These are phyloP conservation scores for Micrasema longulum DNA, from an alignment of 1,140 invertebrate genomes.

Conservation along the genomic window DNA sequence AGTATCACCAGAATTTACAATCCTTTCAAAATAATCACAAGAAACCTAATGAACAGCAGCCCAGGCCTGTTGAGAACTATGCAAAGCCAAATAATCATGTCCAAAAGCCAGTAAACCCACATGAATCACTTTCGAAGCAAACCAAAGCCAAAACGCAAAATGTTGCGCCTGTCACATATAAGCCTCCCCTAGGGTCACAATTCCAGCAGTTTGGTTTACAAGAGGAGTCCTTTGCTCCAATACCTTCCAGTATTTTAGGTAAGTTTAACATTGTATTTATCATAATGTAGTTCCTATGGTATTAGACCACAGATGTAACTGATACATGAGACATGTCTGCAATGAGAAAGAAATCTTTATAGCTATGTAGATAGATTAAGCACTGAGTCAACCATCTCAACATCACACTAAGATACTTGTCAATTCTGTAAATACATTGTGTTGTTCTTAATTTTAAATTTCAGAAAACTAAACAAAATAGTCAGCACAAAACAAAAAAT, in stretches of 20 bases:
- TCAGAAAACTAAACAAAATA: too few relatives aligned
- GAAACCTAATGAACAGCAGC: conserved; percentile 60
- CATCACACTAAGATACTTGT: too few relatives aligned
- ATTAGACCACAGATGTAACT: too few relatives aligned
- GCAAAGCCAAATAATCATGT: conserved; percentile 55
- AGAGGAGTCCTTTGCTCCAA: conserved; percentile 57
- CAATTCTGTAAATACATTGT: too few relatives aligned
- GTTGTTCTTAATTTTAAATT: too few relatives aligned
- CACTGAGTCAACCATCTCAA: too few relatives aligned
- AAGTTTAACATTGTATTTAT: too few relatives aligned
- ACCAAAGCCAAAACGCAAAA: conserved; percentile 46
- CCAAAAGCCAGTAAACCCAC: conserved; percentile 48
- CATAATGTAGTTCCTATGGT: too few relatives aligned
- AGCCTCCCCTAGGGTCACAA: conserved; percentile 54
- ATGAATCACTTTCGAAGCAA: conserved; percentile 48
- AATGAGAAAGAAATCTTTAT: too few relatives aligned
- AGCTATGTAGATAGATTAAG: too few relatives aligned
- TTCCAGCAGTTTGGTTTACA: conserved; percentile 61
- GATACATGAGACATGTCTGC: too few relatives aligned
- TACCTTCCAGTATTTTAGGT: conserved; percentile 64
- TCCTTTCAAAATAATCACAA: conserved; percentile 58
- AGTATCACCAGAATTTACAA: conserved; percentile 60
- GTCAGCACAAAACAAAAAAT: too few relatives aligned
- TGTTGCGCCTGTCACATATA: conserved; percentile 51
- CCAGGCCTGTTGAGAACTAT: conserved; percentile 59